Evolutionary conservation across 2,113 vertebrate species (phyloP).

Genomic region (Mungos mungo): DNA sequence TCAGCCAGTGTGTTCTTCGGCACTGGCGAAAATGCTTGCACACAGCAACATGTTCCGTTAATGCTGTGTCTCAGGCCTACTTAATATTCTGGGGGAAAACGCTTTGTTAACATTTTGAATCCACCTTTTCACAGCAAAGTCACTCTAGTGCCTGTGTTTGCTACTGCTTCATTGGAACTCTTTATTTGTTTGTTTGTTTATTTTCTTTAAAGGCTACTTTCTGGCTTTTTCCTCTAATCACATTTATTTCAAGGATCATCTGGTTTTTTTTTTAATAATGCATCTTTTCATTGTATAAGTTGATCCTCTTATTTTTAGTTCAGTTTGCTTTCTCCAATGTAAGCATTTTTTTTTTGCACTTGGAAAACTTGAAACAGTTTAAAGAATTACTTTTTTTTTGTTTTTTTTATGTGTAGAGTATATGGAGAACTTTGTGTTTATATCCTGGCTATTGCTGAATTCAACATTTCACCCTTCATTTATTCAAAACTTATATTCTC

Average conservation of each 20-base stretch:
- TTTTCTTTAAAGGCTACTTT: background rate
- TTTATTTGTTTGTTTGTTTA: background rate
- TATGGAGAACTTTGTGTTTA: background rate
- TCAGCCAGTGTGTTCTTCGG: background rate
- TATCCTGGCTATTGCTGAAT: slow-evolving; percentile 33
- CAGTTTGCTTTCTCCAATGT: background rate
- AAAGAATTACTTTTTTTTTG: background rate
- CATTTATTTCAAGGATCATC: background rate
- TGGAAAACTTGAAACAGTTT: background rate
- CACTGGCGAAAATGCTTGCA: background rate
- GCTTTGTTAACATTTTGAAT: background rate
- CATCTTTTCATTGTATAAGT: slow-evolving; percentile 4
- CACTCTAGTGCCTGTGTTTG: background rate
- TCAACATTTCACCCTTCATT: slow-evolving; percentile 27
- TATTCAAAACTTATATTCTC: background rate
- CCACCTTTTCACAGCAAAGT: background rate
- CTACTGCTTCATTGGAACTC: background rate
- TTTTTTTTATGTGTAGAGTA: slow-evolving; percentile 22
- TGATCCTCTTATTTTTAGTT: background rate
- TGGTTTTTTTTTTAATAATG: background rate
- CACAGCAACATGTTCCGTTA: background rate
- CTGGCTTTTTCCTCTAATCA: background rate
- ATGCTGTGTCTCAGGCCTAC: background rate
- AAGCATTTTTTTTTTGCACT: background rate
- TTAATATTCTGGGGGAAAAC: background rate